Conservation (phyloP, 2,113 vertebrate genomes). For the Aramus guarauna region DNA sequence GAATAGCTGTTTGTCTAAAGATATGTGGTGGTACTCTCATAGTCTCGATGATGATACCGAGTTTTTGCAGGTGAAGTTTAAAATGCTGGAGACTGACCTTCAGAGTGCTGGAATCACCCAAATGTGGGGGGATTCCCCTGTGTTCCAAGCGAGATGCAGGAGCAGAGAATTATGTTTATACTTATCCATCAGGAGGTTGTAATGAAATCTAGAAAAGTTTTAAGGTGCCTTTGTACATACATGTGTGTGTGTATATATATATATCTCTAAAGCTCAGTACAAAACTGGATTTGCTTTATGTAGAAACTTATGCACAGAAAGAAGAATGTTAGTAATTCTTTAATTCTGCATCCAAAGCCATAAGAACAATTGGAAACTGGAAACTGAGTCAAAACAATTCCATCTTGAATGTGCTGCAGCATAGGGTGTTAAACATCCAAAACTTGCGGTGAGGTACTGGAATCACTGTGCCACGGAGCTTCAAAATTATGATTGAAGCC, state of each 20-base stretch:
- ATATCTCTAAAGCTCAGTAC: neutral
- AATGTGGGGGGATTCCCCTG: neutral
- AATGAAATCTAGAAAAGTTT: neutral
- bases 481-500: neutral
- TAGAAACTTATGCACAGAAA: neutral
- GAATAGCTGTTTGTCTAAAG: neutral
- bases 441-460: neutral
- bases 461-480: neutral
- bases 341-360: neutral
- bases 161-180: neutral
- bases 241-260: accelerated
- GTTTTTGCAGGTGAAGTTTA: neutral
- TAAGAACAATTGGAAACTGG: neutral
- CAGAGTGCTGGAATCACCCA: neutral
- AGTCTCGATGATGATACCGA: neutral
- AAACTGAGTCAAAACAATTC: neutral
- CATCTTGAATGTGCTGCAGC: neutral
- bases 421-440: neutral
- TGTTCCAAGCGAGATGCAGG: neutral
- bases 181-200: neutral
- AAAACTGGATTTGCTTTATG: neutral
- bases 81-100: neutral
- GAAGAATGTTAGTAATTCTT: neutral
- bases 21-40: neutral
- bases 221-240: neutral